Percentiles rank a stretch among this genome's conserved stretches.
These are phyloP conservation scores for Lasiurus borealis DNA, from an alignment of 2,113 vertebrate genomes.

Conservation along the genomic window DNA sequence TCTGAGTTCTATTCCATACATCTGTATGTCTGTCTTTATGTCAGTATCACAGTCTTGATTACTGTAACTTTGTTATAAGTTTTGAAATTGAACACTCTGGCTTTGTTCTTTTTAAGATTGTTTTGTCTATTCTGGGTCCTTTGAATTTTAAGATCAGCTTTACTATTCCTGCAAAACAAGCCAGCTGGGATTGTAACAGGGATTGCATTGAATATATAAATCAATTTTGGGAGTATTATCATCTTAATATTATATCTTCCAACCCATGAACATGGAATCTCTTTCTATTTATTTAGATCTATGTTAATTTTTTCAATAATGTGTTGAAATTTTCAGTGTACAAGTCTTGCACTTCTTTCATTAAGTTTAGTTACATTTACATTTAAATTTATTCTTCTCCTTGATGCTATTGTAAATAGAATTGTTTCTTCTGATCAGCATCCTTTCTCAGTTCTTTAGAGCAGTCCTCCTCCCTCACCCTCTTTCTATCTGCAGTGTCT, in stretches of 20 bases:
- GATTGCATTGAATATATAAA: neutral
- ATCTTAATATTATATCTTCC: neutral
- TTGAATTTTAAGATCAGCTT: neutral
- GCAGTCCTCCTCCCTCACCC: neutral
- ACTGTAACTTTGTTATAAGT: neutral
- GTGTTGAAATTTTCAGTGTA: neutral
- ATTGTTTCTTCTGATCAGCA: neutral
- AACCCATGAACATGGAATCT: neutral
- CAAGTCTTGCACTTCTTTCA: neutral
- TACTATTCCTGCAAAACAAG: neutral
- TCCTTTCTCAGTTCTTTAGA: neutral
- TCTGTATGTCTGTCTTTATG: neutral
- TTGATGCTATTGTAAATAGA: neutral
- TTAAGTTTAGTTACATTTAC: neutral
- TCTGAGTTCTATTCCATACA: neutral
- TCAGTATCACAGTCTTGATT: neutral
- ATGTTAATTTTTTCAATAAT: neutral
- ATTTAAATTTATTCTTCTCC: neutral
- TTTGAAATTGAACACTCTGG: neutral
- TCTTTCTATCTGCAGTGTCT: neutral
- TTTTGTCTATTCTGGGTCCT: neutral
- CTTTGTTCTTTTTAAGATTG: neutral
- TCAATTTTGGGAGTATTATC: neutral
- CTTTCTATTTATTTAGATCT: neutral
- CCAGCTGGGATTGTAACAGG: neutral